A percentile compares a stretch with the other conserved stretches of the same genome.
Evolutionary conservation across 2,797 vertebrate genomes (phyloP).

Genomic region (Nannoperca australis): DNA sequence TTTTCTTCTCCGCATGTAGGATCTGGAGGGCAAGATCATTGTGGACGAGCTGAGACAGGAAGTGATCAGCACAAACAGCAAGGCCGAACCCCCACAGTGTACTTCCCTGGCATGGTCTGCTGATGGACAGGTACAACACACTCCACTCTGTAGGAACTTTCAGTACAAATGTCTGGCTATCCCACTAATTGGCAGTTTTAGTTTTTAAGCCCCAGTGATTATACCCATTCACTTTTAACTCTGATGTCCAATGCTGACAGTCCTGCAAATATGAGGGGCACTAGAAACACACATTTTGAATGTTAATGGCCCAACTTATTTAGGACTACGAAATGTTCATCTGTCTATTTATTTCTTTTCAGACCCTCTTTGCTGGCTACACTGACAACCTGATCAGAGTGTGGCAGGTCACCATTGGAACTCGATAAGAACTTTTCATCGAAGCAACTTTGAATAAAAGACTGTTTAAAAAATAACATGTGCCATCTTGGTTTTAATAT

Average conservation of each 20-base stretch:
- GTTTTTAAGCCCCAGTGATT: constrained; percentile 80
- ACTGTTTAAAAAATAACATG: constrained; percentile 74
- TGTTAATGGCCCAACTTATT: neutral
- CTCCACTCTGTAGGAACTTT: neutral
- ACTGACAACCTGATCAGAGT: constrained; percentile 97
- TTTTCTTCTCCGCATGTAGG: constrained; percentile 76
- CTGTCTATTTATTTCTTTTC: constrained; percentile 31
- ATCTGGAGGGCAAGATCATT: constrained; percentile 97
- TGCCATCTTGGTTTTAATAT: constrained; percentile 42
- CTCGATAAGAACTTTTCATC: constrained; percentile 86
- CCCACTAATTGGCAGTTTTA: neutral
- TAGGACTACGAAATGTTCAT: neutral
- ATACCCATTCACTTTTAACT: constrained; percentile 82
- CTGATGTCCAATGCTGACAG: constrained; percentile 85
- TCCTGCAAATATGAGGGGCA: constrained; percentile 90
- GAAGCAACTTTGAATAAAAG: constrained; percentile 84
- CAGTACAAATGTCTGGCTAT: neutral
- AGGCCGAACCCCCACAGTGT: constrained; percentile 94
- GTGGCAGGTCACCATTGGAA: constrained; percentile 98
- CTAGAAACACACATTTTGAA: neutral
- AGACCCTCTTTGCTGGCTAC: constrained; percentile 98
- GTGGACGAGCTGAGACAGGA: constrained; percentile 97
- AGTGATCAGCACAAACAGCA: constrained; percentile 97
- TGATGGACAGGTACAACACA: constrained; percentile 92
- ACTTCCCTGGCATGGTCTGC: constrained; percentile 96